A percentile compares a stretch with the other conserved stretches of the same genome.
Conservation (phyloP, 2,113 vertebrate genomes). For the Tetrao urogallus region DNA sequence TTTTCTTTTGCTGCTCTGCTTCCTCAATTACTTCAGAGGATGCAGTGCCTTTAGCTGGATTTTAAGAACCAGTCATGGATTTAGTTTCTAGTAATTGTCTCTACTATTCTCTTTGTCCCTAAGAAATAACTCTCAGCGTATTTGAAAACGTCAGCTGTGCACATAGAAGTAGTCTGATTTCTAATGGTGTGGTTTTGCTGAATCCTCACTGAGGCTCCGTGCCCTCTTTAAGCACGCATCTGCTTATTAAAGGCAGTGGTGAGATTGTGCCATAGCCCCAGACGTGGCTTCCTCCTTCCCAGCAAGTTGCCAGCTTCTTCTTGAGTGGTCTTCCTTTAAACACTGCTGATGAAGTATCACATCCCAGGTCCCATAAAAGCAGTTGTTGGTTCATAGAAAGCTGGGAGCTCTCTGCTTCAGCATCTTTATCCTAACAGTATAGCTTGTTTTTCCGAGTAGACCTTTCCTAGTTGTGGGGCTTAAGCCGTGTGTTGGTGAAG, state of each 20-base stretch:
- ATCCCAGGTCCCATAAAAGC: neutral
- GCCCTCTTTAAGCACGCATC: accelerated
- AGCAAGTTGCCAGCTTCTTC: neutral
- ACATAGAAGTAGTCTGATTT: neutral
- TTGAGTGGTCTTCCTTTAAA: neutral
- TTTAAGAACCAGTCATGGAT: neutral
- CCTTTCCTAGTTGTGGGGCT: neutral
- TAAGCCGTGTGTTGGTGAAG: neutral
- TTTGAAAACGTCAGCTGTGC: neutral
- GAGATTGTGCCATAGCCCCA: neutral
- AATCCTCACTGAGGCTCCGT: neutral
- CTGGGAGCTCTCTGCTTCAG: neutral
- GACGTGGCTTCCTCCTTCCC: neutral
- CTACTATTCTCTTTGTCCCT: neutral
- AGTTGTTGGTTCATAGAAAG: neutral
- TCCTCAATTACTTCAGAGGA: neutral
- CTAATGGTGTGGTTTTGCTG: neutral
- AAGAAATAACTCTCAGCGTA: neutral
- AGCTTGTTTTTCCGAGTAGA: neutral
- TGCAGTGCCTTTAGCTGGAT: neutral
- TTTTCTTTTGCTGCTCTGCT: neutral
- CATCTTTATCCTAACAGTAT: neutral
- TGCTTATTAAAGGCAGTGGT: neutral
- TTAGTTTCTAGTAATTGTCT: neutral
- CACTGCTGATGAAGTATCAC: accelerated